Conservation (phyloP, 2,113 vertebrate genomes). For the Columba livia region DNA sequence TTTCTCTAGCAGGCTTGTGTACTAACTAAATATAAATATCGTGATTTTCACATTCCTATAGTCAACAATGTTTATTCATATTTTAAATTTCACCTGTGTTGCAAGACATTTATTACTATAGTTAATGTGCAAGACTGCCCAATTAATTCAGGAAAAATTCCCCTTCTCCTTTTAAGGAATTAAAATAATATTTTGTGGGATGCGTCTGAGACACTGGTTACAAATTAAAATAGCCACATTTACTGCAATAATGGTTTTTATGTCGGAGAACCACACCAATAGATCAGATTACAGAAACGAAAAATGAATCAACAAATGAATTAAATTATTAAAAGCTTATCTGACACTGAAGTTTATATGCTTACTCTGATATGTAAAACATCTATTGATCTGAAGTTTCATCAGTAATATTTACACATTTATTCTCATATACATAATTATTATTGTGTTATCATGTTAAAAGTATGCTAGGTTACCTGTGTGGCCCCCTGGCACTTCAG, state of each 20-base stretch:
- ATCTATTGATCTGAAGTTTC: slow-evolving; percentile 11
- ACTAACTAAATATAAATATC: slow-evolving; percentile 14
- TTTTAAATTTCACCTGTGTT: slow-evolving; percentile 34
- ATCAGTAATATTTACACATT: neutral
- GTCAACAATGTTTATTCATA: neutral
- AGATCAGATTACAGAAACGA: slow-evolving; percentile 23
- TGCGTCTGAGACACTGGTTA: neutral
- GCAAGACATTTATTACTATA: slow-evolving; percentile 21
- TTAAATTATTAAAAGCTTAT: slow-evolving; percentile 15
- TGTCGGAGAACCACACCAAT: neutral
- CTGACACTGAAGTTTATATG: neutral
- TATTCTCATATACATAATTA: neutral
- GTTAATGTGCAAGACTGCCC: slow-evolving; percentile 13
- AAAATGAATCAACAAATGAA: neutral
- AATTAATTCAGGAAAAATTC: slow-evolving; percentile 15
- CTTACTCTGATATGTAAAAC: slow-evolving; percentile 3
- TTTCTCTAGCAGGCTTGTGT: neutral
- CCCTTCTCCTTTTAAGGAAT: neutral
- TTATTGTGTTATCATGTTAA: neutral
- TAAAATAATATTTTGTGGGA: slow-evolving; percentile 19
- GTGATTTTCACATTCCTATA: neutral
- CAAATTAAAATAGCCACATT: slow-evolving; percentile 7
- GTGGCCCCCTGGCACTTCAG: neutral
- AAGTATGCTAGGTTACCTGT: neutral
- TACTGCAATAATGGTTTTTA: slow-evolving; percentile 23